phyloP scores from a whole-genome alignment of 2,888 invertebrate genomes.

The Noctua pronuba region DNA sequence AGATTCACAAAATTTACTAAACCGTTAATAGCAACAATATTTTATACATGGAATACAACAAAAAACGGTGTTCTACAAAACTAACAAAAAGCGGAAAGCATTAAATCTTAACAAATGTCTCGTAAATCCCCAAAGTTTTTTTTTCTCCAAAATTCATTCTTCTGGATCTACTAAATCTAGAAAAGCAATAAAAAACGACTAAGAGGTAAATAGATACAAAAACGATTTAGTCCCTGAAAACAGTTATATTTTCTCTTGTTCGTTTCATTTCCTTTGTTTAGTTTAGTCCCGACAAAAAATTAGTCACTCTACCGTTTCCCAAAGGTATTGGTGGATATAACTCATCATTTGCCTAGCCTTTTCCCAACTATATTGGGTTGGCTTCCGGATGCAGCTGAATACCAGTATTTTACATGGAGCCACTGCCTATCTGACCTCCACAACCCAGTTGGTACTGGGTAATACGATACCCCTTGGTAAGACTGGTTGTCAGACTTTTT shows the following conservation, averaged over 20 bases:
- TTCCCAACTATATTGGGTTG: too few relatives aligned
- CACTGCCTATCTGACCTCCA: too few relatives aligned
- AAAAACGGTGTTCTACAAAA: conserved; percentile 27
- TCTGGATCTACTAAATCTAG: neutral
- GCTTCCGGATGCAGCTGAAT: too few relatives aligned
- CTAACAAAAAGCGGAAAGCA: conserved; percentile 12
- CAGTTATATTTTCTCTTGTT: neutral
- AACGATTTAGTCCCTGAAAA: neutral
- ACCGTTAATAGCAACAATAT: conserved; percentile 28
- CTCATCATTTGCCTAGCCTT: too few relatives aligned
- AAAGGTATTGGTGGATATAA: neutral
- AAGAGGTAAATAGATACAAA: neutral
- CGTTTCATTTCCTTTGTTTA: neutral
- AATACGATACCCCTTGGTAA: too few relatives aligned
- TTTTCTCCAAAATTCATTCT: neutral
- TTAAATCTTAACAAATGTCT: conserved; percentile 49
- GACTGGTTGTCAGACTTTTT: too few relatives aligned
- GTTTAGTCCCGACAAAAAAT: neutral
- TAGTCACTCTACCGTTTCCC: neutral
- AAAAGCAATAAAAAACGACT: neutral
- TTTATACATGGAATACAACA: conserved; percentile 19
- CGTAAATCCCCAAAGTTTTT: conserved; percentile 13
- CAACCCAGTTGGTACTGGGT: too few relatives aligned
- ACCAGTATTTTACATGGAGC: too few relatives aligned
- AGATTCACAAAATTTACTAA: neutral